A percentile compares a stretch with the other conserved stretches of the same genome.
Evolutionary conservation across 2,888 invertebrate species (phyloP).

Genomic region (Drosophila fungiperda): DNA sequence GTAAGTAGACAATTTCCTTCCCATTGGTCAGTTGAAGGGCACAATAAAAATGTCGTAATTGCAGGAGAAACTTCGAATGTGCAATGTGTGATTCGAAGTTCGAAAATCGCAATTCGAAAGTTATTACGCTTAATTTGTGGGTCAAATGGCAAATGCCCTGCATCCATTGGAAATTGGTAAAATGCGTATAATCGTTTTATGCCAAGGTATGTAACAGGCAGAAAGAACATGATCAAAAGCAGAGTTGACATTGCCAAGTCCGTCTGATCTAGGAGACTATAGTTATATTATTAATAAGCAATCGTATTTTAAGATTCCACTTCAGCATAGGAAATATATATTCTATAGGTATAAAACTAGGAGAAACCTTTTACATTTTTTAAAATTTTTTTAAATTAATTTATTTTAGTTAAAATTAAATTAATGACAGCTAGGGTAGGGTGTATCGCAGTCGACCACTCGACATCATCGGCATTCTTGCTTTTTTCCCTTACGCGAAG

Average conservation of each 20-base stretch:
- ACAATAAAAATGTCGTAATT: constrained; percentile 52
- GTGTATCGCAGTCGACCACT: neutral
- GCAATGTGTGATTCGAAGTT: constrained; percentile 30
- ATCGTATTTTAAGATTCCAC: neutral
- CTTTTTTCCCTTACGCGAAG: constrained; percentile 64
- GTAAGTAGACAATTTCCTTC: neutral
- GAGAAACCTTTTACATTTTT: too few species aligned
- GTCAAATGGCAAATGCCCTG: constrained; percentile 63
- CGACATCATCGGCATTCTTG: neutral
- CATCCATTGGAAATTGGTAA: neutral
- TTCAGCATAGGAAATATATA: neutral
- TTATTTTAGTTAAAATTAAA: too few species aligned
- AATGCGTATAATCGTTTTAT: neutral
- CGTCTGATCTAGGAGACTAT: neutral
- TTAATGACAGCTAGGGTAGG: constrained; percentile 7
- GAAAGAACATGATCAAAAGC: neutral
- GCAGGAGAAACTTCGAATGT: constrained; percentile 52
- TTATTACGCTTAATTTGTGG: constrained; percentile 79
- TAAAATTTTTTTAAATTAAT: too few species aligned
- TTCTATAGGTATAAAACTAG: neutral
- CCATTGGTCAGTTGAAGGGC: constrained; percentile 50
- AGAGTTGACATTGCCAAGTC: neutral
- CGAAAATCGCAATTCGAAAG: constrained; percentile 78
- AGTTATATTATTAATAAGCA: neutral
- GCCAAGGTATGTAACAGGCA: neutral